Evolutionary conservation across 2,113 vertebrate species (phyloP), one percentile per base, ranked within the genome.

Genomic region (Daboia siamensis): DNA sequence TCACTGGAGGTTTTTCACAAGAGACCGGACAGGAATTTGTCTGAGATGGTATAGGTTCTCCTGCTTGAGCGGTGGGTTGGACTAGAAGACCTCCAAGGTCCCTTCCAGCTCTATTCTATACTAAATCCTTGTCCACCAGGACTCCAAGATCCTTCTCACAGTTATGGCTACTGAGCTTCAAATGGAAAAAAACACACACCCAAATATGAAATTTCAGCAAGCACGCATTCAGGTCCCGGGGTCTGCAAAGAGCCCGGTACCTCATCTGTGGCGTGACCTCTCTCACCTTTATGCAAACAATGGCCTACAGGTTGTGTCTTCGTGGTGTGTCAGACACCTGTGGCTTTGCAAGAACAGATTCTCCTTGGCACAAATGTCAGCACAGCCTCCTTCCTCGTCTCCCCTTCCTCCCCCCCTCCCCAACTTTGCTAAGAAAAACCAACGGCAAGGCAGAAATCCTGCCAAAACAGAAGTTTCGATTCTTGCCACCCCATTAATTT

Each of bases 161-260:
- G 57, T 26, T 59, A 8, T 23, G 3, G 8, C 8, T 10, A 26
- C 9, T n/a, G 4, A n/a, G 29, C 29, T 57, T 57, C 56, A 21
- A 21, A 57, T 57, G 56, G 5, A 57, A 56, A 57, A 57, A 52
- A 12, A 52, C 10, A 52, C 46, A 52, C 10, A 52, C 46, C 46
- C 1, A 52, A 52, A 52, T 1, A 52, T 1, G 56, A 11, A 12
- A 33, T 17, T 69, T 69, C 29, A 69, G 29, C 29, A 33, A 33
- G 29, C 4, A 5, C 61, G 13, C 2, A 4, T 69, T n/a, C 13
- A 2, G 0, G 13, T n/a, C 29, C 64, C 13, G 5, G 29, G 4
- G 1, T 33, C 29, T 69, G 29, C 64, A n/a, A 69, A 69, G 64
- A 15, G 0, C 0, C 13, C 29, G 33, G 29, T 4, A 33, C 64